phyloP scores from a whole-genome alignment of 2,888 invertebrate genomes.

The Clepsis dumicolana region DNA sequence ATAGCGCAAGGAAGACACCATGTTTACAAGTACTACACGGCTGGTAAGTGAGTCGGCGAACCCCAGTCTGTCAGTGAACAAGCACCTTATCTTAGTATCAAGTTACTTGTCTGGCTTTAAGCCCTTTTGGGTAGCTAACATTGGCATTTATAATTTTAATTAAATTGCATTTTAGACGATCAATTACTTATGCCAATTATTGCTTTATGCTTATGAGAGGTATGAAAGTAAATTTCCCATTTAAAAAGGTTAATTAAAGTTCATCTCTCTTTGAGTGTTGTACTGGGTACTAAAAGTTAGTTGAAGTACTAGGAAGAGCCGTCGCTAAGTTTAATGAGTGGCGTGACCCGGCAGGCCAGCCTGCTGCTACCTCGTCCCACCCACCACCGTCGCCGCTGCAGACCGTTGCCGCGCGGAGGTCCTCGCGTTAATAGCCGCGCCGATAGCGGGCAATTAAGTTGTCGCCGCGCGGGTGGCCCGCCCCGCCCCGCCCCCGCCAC shows the following conservation, averaged over 20 bases:
- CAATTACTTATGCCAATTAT: neutral
- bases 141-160: too few relatives aligned
- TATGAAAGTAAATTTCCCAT: neutral
- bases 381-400: neutral
- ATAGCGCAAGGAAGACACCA: neutral
- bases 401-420: conserved; percentile 17
- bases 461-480: conserved; percentile 39
- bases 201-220: neutral
- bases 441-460: conserved; percentile 39
- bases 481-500: neutral
- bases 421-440: conserved; percentile 19
- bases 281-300: neutral
- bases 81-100: neutral
- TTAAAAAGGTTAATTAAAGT: neutral
- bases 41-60: neutral
- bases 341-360: neutral
- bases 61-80: neutral
- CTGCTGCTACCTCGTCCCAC: too few relatives aligned
- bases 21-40: neutral
- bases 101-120: neutral
- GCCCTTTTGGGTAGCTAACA: neutral
- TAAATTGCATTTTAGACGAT: neutral
- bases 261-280: neutral
- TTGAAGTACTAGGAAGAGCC: neutral
- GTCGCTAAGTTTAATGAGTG: neutral